Evolutionary conservation across 2,797 vertebrate species (phyloP).

Genomic region (Anisognathus igniventris): DNA sequence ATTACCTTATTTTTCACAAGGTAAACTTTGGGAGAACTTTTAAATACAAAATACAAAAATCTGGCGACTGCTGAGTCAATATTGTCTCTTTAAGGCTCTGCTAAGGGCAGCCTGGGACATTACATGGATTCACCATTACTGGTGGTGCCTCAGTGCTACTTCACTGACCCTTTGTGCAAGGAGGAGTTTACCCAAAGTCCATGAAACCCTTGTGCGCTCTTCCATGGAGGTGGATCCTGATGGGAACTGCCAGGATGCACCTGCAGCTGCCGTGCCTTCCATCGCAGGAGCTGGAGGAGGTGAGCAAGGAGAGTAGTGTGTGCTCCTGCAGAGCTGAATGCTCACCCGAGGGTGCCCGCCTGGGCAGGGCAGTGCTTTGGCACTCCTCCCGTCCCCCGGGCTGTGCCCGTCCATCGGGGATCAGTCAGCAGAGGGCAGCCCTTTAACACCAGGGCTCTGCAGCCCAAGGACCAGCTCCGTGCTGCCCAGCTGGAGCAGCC

Average conservation of each 20-base stretch:
- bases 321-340: background rate
- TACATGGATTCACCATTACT: background rate
- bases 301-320: background rate
- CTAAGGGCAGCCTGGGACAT: background rate
- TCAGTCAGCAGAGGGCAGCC: background rate
- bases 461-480: background rate
- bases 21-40: background rate
- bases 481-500: background rate
- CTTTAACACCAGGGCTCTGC: background rate
- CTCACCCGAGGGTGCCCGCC: rapidly evolving
- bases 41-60: background rate
- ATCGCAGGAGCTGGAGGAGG: constrained; percentile 65
- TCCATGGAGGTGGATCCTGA: constrained; percentile 78
- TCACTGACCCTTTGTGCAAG: constrained; percentile 32
- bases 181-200: constrained; percentile 72
- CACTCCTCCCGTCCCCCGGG: rapidly evolving
- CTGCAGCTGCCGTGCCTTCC: constrained; percentile 76
- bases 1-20: background rate
- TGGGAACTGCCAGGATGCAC: constrained; percentile 75
- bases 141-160: background rate
- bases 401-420: background rate
- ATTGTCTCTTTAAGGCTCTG: background rate
- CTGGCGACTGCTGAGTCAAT: background rate
- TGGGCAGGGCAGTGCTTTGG: background rate
- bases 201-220: constrained; percentile 70